These are phyloP conservation scores for Sebastes vulpes DNA, from an alignment of 2,797 vertebrate genomes.

Conservation along the genomic window DNA sequence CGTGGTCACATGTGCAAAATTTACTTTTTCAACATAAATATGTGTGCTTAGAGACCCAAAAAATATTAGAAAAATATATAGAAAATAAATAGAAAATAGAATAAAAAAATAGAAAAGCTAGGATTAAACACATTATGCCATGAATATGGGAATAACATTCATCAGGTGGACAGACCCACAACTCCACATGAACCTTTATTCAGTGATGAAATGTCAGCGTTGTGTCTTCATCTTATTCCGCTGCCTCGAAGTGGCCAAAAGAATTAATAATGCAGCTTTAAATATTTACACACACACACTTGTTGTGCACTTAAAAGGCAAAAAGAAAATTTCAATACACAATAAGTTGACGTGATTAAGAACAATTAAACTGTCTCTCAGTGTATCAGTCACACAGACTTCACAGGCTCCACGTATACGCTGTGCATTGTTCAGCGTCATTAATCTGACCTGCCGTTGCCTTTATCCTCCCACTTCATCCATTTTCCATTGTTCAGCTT, in stretches of 20 bases:
- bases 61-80: neutral
- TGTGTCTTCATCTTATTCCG: neutral
- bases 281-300: neutral
- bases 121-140: accelerated
- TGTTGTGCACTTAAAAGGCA: neutral
- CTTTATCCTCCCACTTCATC: slow-evolving; percentile 42
- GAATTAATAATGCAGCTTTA: neutral
- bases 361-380: slow-evolving; percentile 12
- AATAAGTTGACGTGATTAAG: neutral
- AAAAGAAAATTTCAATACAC: neutral
- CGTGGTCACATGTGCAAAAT: neutral
- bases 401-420: slow-evolving; percentile 5
- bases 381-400: slow-evolving; percentile 25
- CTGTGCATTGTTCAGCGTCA: slow-evolving; percentile 32
- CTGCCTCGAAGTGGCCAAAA: neutral
- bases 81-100: neutral
- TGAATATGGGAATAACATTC: neutral
- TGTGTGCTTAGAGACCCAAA: neutral
- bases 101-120: neutral
- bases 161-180: neutral
- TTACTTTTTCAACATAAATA: neutral
- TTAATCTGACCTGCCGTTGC: slow-evolving; percentile 36
- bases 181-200: neutral
- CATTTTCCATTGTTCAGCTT: slow-evolving; percentile 50
- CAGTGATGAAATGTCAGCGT: neutral